Conservation (phyloP, 2,888 invertebrate species). For the Nesidiocoris tenuis region DNA sequence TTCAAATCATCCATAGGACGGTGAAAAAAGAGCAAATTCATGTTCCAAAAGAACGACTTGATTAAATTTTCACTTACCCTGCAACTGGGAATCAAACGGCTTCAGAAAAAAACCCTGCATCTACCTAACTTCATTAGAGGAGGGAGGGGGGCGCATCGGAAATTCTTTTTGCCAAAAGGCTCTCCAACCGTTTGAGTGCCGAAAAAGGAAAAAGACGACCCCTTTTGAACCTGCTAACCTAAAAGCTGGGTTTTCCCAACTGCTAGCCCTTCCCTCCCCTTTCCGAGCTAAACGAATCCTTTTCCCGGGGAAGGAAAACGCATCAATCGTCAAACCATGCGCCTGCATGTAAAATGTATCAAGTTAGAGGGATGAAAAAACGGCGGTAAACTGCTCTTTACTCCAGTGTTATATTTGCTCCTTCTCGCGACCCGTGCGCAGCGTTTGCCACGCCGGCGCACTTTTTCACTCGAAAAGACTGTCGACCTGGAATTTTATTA, state of each 20-base stretch:
- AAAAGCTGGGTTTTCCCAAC: not conserved
- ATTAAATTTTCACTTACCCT: not conserved
- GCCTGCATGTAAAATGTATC: conserved; percentile 2
- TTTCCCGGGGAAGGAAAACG: not conserved
- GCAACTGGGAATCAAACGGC: not conserved
- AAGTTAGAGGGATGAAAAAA: conserved; percentile 5
- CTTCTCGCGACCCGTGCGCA: no score
- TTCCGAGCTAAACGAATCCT: not conserved
- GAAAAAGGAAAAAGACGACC: no score
- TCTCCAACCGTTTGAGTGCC: not conserved
- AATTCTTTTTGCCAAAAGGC: not conserved
- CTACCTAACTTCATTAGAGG: not conserved
- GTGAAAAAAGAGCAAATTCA: no score
- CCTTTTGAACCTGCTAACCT: no score
- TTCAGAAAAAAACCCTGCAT: not conserved
- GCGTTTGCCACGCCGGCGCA: not conserved
- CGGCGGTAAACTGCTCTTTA: not conserved
- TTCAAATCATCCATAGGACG: no score
- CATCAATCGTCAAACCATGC: conserved; percentile 7
- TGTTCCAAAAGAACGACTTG: not conserved
- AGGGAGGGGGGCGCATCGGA: not conserved
- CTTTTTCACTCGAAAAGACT: not conserved
- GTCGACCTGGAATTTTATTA: not conserved
- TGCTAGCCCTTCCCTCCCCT: not conserved
- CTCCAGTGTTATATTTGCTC: not conserved